These are phyloP conservation scores for Drosophila asahinai DNA, from an alignment of 1,140 invertebrate genomes.

Conservation along the genomic window DNA sequence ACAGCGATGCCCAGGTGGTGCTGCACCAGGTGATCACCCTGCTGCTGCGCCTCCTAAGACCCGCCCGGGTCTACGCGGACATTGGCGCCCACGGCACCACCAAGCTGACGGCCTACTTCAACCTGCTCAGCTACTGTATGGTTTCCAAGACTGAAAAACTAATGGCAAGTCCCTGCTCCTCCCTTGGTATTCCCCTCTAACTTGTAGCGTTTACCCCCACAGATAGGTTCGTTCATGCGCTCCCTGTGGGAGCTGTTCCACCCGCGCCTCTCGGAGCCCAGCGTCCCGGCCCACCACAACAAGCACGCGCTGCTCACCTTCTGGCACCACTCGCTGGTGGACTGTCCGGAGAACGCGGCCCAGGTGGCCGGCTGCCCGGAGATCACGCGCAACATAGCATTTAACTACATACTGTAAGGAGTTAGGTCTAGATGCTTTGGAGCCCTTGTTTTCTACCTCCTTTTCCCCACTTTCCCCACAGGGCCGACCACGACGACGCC, in stretches of 20 bases:
- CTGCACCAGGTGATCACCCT: slow-evolving; percentile 95
- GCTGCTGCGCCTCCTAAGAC: slow-evolving; percentile 91
- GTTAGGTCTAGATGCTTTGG: not conserved
- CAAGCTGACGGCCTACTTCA: slow-evolving; percentile 96
- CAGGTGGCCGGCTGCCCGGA: slow-evolving; percentile 93
- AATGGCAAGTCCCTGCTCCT: slow-evolving; percentile 88
- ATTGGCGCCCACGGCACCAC: slow-evolving; percentile 94
- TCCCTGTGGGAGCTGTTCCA: slow-evolving; percentile 97
- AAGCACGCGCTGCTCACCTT: slow-evolving; percentile 96
- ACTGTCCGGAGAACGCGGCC: slow-evolving; percentile 96
- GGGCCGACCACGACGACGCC: slow-evolving; percentile 97
- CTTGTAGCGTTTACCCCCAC: slow-evolving; percentile 61
- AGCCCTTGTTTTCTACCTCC: slow-evolving; percentile 7
- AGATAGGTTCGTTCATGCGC: slow-evolving; percentile 95
- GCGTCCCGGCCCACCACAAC: slow-evolving; percentile 97
- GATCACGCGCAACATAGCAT: slow-evolving; percentile 93
- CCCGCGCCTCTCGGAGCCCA: slow-evolving; percentile 97
- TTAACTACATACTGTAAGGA: slow-evolving; percentile 97
- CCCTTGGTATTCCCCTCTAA: slow-evolving; percentile 16
- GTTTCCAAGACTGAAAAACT: slow-evolving; percentile 95
- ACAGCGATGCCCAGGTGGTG: slow-evolving; percentile 91
- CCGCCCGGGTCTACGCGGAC: slow-evolving; percentile 94
- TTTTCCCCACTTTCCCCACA: slow-evolving; percentile 71
- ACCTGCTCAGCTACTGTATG: slow-evolving; percentile 95
- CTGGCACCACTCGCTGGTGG: slow-evolving; percentile 96